A percentile compares a stretch with the other conserved stretches of the same genome.
Conservation (phyloP, 2,888 invertebrate species). For the Aphrophora alni region DNA sequence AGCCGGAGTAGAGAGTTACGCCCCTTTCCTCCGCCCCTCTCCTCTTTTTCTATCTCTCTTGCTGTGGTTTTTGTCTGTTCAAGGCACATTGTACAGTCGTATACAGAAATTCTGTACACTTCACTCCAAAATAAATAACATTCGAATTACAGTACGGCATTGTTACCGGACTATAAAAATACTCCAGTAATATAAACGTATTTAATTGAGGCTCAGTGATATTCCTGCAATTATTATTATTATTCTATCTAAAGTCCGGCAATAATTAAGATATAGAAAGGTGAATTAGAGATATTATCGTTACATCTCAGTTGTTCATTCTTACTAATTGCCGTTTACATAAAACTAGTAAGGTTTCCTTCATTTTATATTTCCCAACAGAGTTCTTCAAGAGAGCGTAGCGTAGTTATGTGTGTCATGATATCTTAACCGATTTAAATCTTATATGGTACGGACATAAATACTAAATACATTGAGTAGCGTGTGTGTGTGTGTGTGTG, state of each 20-base stretch:
- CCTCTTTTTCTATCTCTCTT: constrained; percentile 37
- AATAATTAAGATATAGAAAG: background rate
- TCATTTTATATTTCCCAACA: background rate
- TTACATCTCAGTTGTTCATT: background rate
- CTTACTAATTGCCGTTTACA: background rate
- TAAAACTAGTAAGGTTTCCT: background rate
- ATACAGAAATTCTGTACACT: constrained; percentile 32
- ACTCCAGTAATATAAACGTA: background rate
- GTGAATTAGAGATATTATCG: background rate
- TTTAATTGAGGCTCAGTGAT: background rate
- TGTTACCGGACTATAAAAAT: background rate
- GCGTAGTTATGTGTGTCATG: no score
- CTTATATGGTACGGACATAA: no score
- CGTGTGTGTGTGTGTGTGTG: no score
- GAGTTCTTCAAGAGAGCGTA: no score
- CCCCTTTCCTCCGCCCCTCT: constrained; percentile 37
- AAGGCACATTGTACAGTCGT: constrained; percentile 36
- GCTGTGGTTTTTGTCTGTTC: constrained; percentile 38
- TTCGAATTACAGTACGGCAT: background rate
- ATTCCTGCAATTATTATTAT: background rate
- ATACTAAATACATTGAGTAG: no score
- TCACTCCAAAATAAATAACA: constrained; percentile 22
- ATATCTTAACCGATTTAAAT: no score
- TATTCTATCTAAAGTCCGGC: background rate
- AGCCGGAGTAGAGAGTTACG: constrained; percentile 36